phyloP scores from a whole-genome alignment of 2,888 invertebrate species.

The Eledona agricola region DNA sequence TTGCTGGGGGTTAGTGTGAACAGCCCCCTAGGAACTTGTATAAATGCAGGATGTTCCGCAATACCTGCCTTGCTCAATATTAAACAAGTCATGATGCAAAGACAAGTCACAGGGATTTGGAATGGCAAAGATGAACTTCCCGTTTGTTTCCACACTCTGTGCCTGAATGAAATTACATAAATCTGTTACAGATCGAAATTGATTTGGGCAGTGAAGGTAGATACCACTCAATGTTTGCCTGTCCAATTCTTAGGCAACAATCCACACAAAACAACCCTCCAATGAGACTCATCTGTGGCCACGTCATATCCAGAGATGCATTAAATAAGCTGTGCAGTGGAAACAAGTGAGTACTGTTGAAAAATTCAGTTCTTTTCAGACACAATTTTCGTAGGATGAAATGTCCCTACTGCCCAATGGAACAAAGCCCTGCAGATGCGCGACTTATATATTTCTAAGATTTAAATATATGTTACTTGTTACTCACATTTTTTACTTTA shows the following conservation, averaged over 20 bases:
- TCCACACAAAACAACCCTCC: slow-evolving; percentile 96
- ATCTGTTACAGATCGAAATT: slow-evolving; percentile 84
- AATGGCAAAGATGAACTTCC: slow-evolving; percentile 95
- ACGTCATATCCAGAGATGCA: slow-evolving; percentile 97
- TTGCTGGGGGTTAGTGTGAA: slow-evolving; percentile 89
- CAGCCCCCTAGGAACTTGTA: slow-evolving; percentile 90
- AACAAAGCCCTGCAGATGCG: slow-evolving; percentile 93
- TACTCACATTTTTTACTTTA: slow-evolving; percentile 40
- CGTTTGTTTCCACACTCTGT: slow-evolving; percentile 58
- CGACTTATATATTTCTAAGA: slow-evolving; percentile 89
- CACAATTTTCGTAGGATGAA: slow-evolving; percentile 80
- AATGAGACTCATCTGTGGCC: slow-evolving; percentile 96
- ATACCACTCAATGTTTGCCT: slow-evolving; percentile 98
- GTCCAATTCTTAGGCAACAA: slow-evolving; percentile 97
- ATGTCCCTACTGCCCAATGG: slow-evolving; percentile 98
- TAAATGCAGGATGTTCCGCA: slow-evolving; percentile 92
- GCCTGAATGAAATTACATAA: slow-evolving; percentile 2
- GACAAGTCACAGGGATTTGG: slow-evolving; percentile 94
- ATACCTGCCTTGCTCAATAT: slow-evolving; percentile 95
- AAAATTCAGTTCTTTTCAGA: slow-evolving; percentile 34
- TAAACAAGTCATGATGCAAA: slow-evolving; percentile 87
- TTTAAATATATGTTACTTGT: slow-evolving; percentile 30
- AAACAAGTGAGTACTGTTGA: slow-evolving; percentile 78
- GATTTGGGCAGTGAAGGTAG: slow-evolving; percentile 90
- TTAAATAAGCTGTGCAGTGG: slow-evolving; percentile 92